Percentiles rank a stretch among this genome's conserved stretches.
Conservation (phyloP, 2,113 vertebrate species). For the Silurus glanis region DNA sequence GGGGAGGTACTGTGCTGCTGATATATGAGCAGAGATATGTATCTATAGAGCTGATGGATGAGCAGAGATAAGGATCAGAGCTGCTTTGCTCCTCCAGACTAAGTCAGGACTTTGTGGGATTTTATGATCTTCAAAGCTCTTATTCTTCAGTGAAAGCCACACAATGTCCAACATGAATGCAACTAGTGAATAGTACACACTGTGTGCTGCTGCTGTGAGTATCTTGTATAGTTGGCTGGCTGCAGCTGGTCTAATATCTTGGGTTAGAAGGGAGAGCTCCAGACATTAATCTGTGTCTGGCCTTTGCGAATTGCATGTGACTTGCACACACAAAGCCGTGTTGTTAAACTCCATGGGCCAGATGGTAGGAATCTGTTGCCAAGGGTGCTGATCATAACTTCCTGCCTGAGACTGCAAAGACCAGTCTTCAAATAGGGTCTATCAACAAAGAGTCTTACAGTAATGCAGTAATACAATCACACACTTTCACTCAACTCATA, state of each 20-base stretch:
- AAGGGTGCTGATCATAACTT: conserved; percentile 68
- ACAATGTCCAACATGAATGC: conserved; percentile 32
- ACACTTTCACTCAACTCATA: not conserved
- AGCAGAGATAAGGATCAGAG: conserved; percentile 54
- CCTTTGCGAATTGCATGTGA: conserved; percentile 52
- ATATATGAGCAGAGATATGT: conserved; percentile 52
- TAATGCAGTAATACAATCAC: not conserved
- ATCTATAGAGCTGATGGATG: conserved; percentile 42
- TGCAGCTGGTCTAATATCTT: conserved; percentile 48
- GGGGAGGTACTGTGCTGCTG: conserved; percentile 28
- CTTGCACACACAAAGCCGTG: conserved; percentile 71
- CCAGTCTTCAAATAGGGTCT: conserved; percentile 62
- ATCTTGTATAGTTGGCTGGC: not conserved
- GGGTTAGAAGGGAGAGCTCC: conserved; percentile 55
- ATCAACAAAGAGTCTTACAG: conserved; percentile 71
- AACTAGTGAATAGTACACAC: conserved; percentile 15
- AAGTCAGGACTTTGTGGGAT: conserved; percentile 5
- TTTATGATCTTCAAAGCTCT: not conserved
- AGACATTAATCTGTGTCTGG: conserved; percentile 51
- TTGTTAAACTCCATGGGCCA: conserved; percentile 69
- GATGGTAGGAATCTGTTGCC: conserved; percentile 70
- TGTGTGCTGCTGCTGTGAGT: not conserved
- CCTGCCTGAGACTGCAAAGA: conserved; percentile 64
- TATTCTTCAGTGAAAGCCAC: conserved; percentile 37
- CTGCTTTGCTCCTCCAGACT: conserved; percentile 35